These are phyloP conservation scores for Callipepla squamata DNA, from an alignment of 2,113 vertebrate species.

Conservation along the genomic window DNA sequence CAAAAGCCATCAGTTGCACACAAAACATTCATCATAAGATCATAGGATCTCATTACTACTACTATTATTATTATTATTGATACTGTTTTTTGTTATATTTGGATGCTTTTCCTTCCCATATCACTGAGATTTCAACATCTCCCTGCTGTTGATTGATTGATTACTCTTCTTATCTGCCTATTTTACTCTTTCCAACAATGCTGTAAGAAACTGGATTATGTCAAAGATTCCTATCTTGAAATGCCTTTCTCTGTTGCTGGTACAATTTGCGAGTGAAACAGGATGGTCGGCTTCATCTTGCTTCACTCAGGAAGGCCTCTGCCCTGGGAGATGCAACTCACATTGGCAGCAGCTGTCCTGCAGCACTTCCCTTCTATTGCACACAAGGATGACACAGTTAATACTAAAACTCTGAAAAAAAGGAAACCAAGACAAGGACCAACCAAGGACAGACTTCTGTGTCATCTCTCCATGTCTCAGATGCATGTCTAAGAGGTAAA, in stretches of 20 bases:
- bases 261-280: neutral
- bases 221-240: neutral
- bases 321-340: neutral
- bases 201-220: neutral
- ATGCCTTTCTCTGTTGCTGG: neutral
- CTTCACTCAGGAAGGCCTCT: neutral
- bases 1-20: neutral
- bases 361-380: neutral
- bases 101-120: neutral
- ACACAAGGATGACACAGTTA: neutral
- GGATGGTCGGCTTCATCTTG: neutral
- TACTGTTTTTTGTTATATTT: neutral
- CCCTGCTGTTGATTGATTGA: neutral
- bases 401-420: neutral
- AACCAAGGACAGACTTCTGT: neutral
- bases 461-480: neutral
- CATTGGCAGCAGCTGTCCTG: neutral
- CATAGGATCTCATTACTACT: neutral
- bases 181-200: neutral
- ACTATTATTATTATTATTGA: neutral
- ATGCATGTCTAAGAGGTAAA: neutral
- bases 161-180: neutral
- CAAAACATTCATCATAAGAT: neutral
- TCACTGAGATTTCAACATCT: neutral
- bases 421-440: neutral